Evolutionary conservation across 2,888 invertebrate genomes (phyloP), one percentile per base, ranked within the genome.

Genomic region (Drosophila putrida): DNA sequence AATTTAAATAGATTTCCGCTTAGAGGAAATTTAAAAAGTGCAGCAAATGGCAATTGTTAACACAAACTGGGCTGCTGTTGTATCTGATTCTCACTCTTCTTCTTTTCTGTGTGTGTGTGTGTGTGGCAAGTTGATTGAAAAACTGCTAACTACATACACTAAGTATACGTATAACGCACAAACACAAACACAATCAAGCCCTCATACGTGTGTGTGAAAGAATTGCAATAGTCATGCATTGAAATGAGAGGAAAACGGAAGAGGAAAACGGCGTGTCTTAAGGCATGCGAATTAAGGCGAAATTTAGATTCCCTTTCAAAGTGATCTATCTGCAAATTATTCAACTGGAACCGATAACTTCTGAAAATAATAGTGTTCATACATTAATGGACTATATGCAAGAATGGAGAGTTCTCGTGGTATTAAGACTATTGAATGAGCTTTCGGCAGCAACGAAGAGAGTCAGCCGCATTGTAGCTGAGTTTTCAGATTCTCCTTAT

Each of bases 1-100:
- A 90, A 90, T 90, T 90, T 89, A 83, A 90, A 90, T 90, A 90
- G 90, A 90, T 90, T 90, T 90, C 90, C 90, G 91, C 84, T 90
- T 78, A 83, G 82, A 90, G 90, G 90, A 90, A 90, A 90, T 90
- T 90, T 88, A 88, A 90, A 88, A 89, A 82, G 61, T 73, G 73
- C 70, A 67, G 71, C 61, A 71, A 78, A 79, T 77, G 77, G 82
- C 85, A 85, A 86, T 85, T 88, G 85, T 85, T 80, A 88, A 71
- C 68, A 69, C 84, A 70, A 70, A 65, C 77, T 77, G 67, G 27
- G 71, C 51, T 58, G 41, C 55, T 28, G 51, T 72, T 60, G 63
- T 69, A 62, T 53, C 53, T 53, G 28, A 33, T 33, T 28, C 27
- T 36, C 28, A 38, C 11, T 41, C 55, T 33, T 44, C 44, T 15